A percentile compares a stretch with the other conserved stretches of the same genome.
Evolutionary conservation across 2,888 invertebrate species (phyloP).

Genomic region (Galerucella nymphaeae): DNA sequence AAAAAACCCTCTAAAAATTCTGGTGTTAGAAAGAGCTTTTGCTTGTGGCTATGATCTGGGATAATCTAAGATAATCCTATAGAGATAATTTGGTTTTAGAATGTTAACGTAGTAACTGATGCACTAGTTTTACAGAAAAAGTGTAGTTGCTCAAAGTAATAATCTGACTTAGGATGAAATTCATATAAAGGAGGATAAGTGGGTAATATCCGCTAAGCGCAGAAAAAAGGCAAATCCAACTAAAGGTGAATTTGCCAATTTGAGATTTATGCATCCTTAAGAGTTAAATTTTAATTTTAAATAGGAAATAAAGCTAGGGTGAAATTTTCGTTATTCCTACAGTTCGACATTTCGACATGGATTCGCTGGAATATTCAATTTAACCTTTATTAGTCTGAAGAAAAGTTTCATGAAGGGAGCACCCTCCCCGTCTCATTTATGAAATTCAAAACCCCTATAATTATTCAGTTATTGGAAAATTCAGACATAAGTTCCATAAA

Average conservation of each 20-base stretch:
- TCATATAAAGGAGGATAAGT: conserved; percentile 93
- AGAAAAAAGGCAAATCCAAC: conserved; percentile 81
- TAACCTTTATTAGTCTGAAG: conserved; percentile 28
- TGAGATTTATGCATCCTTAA: conserved; percentile 24
- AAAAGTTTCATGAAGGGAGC: conserved; percentile 28
- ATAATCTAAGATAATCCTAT: no score
- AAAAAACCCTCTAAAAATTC: no score
- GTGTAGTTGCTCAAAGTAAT: not conserved
- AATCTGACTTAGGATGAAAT: conserved; percentile 69
- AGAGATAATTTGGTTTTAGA: no score
- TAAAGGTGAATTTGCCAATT: conserved; percentile 21
- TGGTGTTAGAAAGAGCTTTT: no score
- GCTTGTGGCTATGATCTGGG: no score
- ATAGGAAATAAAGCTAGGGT: conserved; percentile 24
- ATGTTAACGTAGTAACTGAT: no score
- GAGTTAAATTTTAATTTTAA: conserved; percentile 26
- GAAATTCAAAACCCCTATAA: conserved; percentile 25
- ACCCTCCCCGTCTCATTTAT: not conserved
- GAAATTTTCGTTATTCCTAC: conserved; percentile 27
- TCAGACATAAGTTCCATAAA: conserved; percentile 22
- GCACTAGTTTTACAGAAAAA: not conserved
- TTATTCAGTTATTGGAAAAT: conserved; percentile 30
- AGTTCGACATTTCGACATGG: conserved; percentile 19
- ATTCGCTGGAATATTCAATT: conserved; percentile 29
- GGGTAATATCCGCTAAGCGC: conserved; percentile 80